Percentiles rank a stretch among this genome's conserved stretches.
These are phyloP conservation scores for Myrmophylax atrothorax DNA, from an alignment of 2,113 vertebrate genomes.

Conservation along the genomic window DNA sequence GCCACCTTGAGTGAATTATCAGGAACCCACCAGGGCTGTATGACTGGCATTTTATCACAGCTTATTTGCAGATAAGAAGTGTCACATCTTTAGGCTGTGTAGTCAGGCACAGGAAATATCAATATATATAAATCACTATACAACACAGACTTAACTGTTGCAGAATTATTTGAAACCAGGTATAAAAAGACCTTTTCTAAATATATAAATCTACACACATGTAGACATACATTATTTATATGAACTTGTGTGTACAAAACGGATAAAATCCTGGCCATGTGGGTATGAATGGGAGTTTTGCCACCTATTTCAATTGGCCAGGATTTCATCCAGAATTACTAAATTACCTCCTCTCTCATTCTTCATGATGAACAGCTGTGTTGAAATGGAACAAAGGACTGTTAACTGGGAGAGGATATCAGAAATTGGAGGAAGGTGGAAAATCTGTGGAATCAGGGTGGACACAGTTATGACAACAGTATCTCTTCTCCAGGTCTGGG, in stretches of 20 bases:
- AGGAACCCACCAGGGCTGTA: accelerated
- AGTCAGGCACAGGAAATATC: not conserved
- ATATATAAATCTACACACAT: not conserved
- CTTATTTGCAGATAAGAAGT: not conserved
- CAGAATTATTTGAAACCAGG: not conserved
- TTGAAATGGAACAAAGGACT: conserved; percentile 54
- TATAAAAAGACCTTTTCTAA: not conserved
- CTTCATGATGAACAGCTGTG: conserved; percentile 58
- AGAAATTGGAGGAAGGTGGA: conserved; percentile 11
- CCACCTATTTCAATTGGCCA: conserved; percentile 29
- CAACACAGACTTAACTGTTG: not conserved
- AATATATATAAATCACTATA: not conserved
- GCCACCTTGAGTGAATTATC: not conserved
- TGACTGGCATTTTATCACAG: not conserved
- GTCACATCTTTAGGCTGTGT: not conserved
- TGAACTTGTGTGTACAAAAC: not conserved
- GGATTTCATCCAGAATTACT: conserved; percentile 61
- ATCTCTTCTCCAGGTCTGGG: not conserved
- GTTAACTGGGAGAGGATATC: conserved; percentile 25
- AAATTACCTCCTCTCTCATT: conserved; percentile 57
- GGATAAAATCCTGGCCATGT: not conserved
- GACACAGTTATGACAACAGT: not conserved
- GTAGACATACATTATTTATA: not conserved
- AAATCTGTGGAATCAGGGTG: not conserved
- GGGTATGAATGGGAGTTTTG: not conserved